Evolutionary conservation across 2,797 vertebrate species (phyloP), one percentile per base, ranked within the genome.

Genomic region (Acipenser transmontanus): DNA sequence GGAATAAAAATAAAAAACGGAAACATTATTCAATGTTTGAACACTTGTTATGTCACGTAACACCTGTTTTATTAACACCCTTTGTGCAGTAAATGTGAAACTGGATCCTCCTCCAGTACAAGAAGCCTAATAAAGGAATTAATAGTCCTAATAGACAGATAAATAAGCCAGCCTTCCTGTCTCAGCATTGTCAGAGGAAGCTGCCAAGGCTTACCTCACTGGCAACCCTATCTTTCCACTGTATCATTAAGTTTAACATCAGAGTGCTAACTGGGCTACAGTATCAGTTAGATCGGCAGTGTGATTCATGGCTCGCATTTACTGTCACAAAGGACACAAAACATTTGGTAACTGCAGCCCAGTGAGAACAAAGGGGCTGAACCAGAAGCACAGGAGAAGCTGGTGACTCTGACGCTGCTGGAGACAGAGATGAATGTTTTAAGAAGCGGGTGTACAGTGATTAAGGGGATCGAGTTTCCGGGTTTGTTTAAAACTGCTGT

Each of bases 131-230:
- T 74, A 69, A 71, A 73, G 57, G 68, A 20, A 65, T 69, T 71
- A 71, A 72, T 71, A 50, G 64, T 56, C 69, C 64, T 72, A 71
- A 72, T 69, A 71, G 67, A 65, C 71, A 67, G 71, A 74, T 72
- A 68, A 63, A 71, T 72, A 74, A 68, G 65, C 70, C 61, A 12
- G 66, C 49, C 72, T 74, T 72, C 57, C 69, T 69, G 69, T 67
- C 68, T 68, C 14, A 64, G 62, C 64, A 65, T 68, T 71, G 68
- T 60, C 61, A 64, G 14, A 66, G 20, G 52, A 10, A 50, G 56
- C 68, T 69, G 71, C 65, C 70, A 76, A 71, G 52, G 63, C 64
- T 76, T 72, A 71, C 71, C 67, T 68, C 72, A 71, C 62, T 48
- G 65, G 66, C 65, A 14, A 76, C 61, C 64, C 61, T 69, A 69